Conservation (phyloP, 2,888 invertebrate species). For the Macrosoma leucophasiata region DNA sequence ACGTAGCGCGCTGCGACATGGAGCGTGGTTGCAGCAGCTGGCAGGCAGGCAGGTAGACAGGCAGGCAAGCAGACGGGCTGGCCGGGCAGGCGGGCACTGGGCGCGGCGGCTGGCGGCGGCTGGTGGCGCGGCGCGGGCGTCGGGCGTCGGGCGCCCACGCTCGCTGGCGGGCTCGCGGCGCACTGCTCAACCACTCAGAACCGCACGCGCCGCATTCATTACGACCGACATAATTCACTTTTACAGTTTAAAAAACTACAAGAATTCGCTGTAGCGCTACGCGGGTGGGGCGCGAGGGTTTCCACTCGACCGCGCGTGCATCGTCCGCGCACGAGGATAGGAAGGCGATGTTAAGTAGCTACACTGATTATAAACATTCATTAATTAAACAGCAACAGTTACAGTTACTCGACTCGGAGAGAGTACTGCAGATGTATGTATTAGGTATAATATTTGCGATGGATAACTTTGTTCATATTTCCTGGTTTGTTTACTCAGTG, state of each 20-base stretch:
- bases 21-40: conserved; percentile 20
- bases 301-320: conserved; percentile 45
- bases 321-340: conserved; percentile 19
- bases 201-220: conserved; percentile 54
- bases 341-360: conserved; percentile 23
- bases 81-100: conserved; percentile 19
- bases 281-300: conserved; percentile 42
- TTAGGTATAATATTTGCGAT: no score
- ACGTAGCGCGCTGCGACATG: conserved; percentile 9
- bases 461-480: no score
- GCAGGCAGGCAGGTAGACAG: conserved; percentile 24
- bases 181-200: conserved; percentile 45
- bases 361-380: conserved; percentile 17
- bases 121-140: conserved; percentile 25
- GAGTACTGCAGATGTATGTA: no score
- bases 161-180: conserved; percentile 21
- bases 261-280: conserved; percentile 37
- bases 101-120: conserved; percentile 20
- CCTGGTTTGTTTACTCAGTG: no score
- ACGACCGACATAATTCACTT: conserved; percentile 51
- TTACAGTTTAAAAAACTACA: conserved; percentile 58
- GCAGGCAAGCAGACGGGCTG: conserved; percentile 25
- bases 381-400: no score
- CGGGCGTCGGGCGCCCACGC: conserved; percentile 21
- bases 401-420: conserved; percentile 16